Evolutionary conservation across 2,888 invertebrate genomes (phyloP), one percentile per base, ranked within the genome.

Genomic region (Pocota personata): DNA sequence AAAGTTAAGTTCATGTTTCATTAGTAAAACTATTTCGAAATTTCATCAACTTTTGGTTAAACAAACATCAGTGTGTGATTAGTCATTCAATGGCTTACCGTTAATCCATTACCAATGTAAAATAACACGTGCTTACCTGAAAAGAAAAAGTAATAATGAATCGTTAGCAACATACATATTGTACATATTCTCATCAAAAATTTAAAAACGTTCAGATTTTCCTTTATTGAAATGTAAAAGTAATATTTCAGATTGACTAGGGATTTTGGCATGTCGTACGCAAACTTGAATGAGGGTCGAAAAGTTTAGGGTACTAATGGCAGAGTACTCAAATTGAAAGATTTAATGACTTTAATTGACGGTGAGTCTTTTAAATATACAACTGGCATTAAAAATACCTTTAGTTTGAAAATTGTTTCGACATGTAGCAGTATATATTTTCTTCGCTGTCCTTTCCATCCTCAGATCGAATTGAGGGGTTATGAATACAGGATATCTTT

Each of bases 111-210:
- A 27, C 12, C 16, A 40, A 43, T 14, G 14, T 40, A 12, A 69
- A 40, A 69, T 40, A 40, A 55, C 75, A 32, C 55, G 62, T 64
- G 75, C 62, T 60, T 40, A 72, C 60, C 72, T 52, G 40, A 50
- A 50, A 60, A 10, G 35, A 19, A 35, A 21, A 21, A 32, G 12
- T 4, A 62, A 43, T 3, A 40, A 73, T 3, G 21, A 16, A n/a
- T 30, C 27, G 32, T 24, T 12, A 69, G 37, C 10, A n/a, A n/a
- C n/a, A n/a, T n/a, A n/a, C n/a, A n/a, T n/a, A n/a, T n/a, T n/a
- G n/a, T 4, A 24, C 5, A 35, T 4, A 19, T 8, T 48, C 48
- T n/a, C 10, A 14, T 50, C 5, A 35, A 50, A 66, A 24, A 35
- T 66, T 48, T 2, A 30, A 66, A 14, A 24, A 7, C 14, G 14